Conservation (phyloP, 2,888 invertebrate species). For the Timema cristinae region DNA sequence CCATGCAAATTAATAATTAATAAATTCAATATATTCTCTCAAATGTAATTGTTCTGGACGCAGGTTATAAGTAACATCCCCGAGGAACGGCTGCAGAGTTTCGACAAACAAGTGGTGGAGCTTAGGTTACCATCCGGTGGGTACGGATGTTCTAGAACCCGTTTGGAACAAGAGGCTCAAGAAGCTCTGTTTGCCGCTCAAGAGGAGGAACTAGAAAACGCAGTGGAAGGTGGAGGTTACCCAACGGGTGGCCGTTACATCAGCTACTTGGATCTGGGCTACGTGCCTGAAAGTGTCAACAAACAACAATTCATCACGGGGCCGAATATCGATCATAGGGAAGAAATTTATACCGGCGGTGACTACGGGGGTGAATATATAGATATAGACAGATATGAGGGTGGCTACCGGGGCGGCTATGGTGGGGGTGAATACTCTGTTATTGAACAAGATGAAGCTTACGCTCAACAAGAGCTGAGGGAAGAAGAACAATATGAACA, state of each 20-base stretch:
- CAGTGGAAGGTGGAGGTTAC: not conserved
- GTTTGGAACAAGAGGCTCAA: not conserved
- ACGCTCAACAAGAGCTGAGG: too few relatives aligned
- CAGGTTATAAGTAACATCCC: not conserved
- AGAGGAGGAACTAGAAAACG: not conserved
- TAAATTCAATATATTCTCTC: too few relatives aligned
- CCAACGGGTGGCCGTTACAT: not conserved
- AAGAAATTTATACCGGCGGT: too few relatives aligned
- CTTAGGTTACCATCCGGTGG: not conserved
- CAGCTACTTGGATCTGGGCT: slow-evolving; percentile 1
- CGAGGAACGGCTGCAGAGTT: not conserved
- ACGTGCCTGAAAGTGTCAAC: not conserved
- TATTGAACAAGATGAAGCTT: too few relatives aligned
- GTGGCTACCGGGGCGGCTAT: too few relatives aligned
- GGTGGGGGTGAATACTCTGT: too few relatives aligned
- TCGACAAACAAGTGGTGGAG: slow-evolving; percentile 5
- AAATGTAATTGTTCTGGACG: too few relatives aligned
- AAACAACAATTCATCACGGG: not conserved
- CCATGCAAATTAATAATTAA: too few relatives aligned
- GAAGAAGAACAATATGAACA: too few relatives aligned
- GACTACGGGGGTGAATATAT: too few relatives aligned
- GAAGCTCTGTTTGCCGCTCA: not conserved
- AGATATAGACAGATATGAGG: too few relatives aligned
- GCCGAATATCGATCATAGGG: too few relatives aligned
- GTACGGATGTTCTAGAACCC: not conserved